Conservation (phyloP, 2,113 vertebrate species). For the Sitta europaea region DNA sequence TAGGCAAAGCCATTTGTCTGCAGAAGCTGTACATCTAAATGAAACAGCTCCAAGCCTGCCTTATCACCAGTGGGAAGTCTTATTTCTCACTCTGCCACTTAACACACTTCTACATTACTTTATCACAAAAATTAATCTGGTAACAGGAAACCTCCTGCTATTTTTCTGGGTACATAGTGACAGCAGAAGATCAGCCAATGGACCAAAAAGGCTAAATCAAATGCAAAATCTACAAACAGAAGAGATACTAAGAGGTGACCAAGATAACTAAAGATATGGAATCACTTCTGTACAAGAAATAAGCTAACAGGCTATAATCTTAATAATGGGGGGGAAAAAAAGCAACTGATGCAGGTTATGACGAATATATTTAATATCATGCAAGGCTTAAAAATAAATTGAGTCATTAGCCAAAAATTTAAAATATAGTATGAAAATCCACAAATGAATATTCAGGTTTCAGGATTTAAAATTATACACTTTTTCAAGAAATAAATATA, state of each 20-base stretch:
- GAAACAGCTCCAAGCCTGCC: not conserved
- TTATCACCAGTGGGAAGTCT: not conserved
- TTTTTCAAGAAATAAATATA: not conserved
- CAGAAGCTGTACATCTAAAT: not conserved
- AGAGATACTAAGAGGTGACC: not conserved
- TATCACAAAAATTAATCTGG: not conserved
- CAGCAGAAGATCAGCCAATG: not conserved
- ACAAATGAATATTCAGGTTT: not conserved
- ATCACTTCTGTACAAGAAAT: not conserved
- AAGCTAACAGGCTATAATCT: not conserved
- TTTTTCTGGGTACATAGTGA: not conserved
- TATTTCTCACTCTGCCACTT: not conserved
- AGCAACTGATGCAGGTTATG: not conserved
- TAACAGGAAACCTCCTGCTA: not conserved
- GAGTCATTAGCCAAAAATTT: not conserved
- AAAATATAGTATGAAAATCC: not conserved
- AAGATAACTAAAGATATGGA: not conserved
- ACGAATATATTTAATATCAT: not conserved
- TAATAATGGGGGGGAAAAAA: not conserved
- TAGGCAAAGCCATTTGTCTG: not conserved
- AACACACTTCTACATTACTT: not conserved
- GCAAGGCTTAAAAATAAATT: not conserved
- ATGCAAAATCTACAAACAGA: not conserved
- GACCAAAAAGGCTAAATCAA: not conserved
- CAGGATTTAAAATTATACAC: not conserved